Conservation (phyloP, 2,113 vertebrate genomes). For the Brienomyrus brachyistius region DNA sequence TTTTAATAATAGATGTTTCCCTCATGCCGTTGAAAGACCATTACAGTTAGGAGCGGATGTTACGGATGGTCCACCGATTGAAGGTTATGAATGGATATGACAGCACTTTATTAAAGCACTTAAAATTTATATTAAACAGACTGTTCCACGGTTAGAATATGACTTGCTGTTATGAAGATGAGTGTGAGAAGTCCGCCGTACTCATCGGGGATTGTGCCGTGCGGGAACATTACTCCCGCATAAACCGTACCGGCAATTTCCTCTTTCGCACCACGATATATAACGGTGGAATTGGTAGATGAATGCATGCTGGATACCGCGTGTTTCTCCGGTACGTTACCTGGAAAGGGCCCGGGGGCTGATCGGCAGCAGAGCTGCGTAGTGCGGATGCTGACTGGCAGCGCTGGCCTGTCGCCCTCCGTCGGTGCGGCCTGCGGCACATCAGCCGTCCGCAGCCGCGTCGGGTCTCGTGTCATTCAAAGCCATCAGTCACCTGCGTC, state of each 20-base stretch:
- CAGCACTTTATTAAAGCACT: not conserved
- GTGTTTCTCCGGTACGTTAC: not conserved
- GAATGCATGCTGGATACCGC: not conserved
- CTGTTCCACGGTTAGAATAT: not conserved
- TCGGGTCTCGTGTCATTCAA: constrained; percentile 51
- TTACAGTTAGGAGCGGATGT: not conserved
- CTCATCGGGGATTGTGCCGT: not conserved
- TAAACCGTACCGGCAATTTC: not conserved
- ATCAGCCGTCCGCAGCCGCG: constrained; percentile 40
- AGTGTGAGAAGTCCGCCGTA: not conserved
- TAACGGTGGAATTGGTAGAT: not conserved
- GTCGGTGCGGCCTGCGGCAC: constrained; percentile 23
- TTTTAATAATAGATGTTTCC: constrained; percentile 41
- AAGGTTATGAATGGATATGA: constrained; percentile 6
- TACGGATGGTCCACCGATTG: not conserved
- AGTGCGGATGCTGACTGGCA: not conserved
- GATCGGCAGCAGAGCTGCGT: not conserved
- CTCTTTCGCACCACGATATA: not conserved
- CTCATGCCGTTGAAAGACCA: not conserved
- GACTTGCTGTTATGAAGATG: not conserved
- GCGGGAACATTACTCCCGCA: not conserved
- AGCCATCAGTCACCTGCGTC: constrained; percentile 44
- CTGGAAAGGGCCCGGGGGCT: not conserved
- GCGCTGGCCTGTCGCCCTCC: not conserved
- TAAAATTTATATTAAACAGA: not conserved